phyloP scores from a whole-genome alignment of 2,113 vertebrate species.

The Lota lota region DNA sequence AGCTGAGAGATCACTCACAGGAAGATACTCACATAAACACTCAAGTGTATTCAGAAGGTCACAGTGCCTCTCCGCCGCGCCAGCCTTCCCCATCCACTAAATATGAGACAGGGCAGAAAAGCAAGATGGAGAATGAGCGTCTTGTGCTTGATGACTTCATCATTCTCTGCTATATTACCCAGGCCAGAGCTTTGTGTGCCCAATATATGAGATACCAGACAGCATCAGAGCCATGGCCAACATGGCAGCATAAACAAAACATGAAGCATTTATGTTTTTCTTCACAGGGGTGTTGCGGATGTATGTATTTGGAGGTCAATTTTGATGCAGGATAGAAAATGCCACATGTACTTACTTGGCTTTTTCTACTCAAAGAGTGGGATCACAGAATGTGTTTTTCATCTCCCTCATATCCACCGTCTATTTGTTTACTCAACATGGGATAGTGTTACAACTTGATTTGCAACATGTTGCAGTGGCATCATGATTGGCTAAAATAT shows the following conservation, averaged over 20 bases:
- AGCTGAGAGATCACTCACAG: slow-evolving; percentile 57
- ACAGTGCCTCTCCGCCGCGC: slow-evolving; percentile 57
- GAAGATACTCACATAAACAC: slow-evolving; percentile 51
- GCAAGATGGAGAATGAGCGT: slow-evolving; percentile 21
- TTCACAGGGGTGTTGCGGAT: too few species aligned
- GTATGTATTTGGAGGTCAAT: too few species aligned
- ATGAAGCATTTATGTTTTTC: too few species aligned
- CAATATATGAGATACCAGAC: not conserved
- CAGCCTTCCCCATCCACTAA: slow-evolving; percentile 62
- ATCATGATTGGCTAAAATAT: too few species aligned
- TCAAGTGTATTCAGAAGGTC: slow-evolving; percentile 70
- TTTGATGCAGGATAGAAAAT: too few species aligned
- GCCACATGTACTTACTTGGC: too few species aligned
- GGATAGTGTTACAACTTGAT: too few species aligned
- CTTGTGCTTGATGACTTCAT: slow-evolving; percentile 15
- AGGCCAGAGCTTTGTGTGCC: not conserved
- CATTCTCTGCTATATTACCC: not conserved
- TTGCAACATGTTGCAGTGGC: too few species aligned
- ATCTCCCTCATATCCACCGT: too few species aligned
- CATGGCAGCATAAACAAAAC: not conserved
- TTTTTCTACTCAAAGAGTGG: too few species aligned
- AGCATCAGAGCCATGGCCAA: not conserved
- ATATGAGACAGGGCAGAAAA: slow-evolving; percentile 42
- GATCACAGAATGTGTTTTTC: too few species aligned
- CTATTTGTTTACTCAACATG: too few species aligned